Evolutionary conservation across 2,797 vertebrate species (phyloP).

Genomic region (Graptemys geographica): DNA sequence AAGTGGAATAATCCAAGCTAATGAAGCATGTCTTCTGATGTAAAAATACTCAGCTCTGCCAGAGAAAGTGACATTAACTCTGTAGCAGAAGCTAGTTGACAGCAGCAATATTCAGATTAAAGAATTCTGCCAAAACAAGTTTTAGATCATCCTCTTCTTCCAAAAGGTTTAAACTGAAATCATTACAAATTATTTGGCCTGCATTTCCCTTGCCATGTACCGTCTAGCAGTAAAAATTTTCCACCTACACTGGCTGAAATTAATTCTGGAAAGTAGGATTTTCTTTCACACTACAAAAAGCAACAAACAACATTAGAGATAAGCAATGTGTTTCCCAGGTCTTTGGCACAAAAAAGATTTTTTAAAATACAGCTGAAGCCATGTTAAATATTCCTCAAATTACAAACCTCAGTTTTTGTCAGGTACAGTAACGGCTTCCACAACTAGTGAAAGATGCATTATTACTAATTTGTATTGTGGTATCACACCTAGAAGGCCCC

Average conservation of each 20-base stretch:
- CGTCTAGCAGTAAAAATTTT: conserved; percentile 32
- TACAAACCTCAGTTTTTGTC: neutral
- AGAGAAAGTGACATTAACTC: conserved; percentile 53
- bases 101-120: conserved; percentile 65
- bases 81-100: conserved; percentile 41
- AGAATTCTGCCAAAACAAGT: conserved; percentile 59
- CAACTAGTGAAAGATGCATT: neutral
- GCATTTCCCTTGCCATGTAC: conserved; percentile 24
- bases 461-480: neutral
- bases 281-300: conserved; percentile 36
- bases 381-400: neutral
- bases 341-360: neutral
- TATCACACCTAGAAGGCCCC: neutral
- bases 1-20: conserved; percentile 63
- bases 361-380: neutral
- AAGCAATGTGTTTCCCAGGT: neutral
- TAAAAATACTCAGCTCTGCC: conserved; percentile 49
- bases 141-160: conserved; percentile 52
- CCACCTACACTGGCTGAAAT: neutral
- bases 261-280: neutral
- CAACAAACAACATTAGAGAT: conserved; percentile 2
- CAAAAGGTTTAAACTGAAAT: conserved; percentile 44
- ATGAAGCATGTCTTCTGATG: conserved; percentile 62
- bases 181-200: conserved; percentile 49
- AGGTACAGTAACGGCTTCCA: neutral